Evolutionary conservation across 2,888 invertebrate species (phyloP).

Genomic region (Ditula angustiorana): DNA sequence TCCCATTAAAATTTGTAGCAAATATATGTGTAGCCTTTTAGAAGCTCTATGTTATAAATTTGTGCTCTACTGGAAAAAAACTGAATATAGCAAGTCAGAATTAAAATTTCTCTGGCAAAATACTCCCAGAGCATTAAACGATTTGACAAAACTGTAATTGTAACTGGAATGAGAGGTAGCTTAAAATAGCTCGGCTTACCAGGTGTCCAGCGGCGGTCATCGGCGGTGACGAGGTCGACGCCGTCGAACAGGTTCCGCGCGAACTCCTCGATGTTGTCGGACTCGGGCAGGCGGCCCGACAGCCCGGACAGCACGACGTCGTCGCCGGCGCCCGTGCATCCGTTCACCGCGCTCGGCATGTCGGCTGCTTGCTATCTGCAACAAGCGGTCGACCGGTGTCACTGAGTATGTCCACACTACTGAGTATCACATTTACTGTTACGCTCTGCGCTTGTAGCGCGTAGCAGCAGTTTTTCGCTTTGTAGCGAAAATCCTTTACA

Average conservation of each 20-base stretch:
- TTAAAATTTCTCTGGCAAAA: too few relatives aligned
- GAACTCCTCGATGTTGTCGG: constrained; percentile 96
- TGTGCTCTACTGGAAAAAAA: too few relatives aligned
- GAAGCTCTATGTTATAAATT: too few relatives aligned
- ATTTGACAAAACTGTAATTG: too few relatives aligned
- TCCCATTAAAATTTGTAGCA: too few relatives aligned
- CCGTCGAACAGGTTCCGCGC: constrained; percentile 95
- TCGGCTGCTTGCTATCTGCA: constrained; percentile 53
- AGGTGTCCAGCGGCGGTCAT: constrained; percentile 94
- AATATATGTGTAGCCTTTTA: too few relatives aligned
- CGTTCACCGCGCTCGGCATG: constrained; percentile 77
- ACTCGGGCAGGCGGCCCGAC: constrained; percentile 96
- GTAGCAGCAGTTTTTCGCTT: too few relatives aligned
- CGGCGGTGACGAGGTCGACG: constrained; percentile 96
- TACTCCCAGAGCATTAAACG: neutral
- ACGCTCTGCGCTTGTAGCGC: too few relatives aligned
- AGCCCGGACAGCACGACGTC: constrained; percentile 94
- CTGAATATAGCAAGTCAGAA: too few relatives aligned
- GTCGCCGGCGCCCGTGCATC: constrained; percentile 70
- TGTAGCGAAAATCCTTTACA: too few relatives aligned
- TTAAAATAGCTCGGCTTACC: constrained; percentile 60
- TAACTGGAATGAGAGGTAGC: too few relatives aligned
- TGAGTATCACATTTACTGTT: too few relatives aligned
- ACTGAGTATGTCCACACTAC: constrained; percentile 9
- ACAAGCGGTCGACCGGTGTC: constrained; percentile 48